phyloP scores from a whole-genome alignment of 2,113 vertebrate species.

The Pseudopodoces humilis region DNA sequence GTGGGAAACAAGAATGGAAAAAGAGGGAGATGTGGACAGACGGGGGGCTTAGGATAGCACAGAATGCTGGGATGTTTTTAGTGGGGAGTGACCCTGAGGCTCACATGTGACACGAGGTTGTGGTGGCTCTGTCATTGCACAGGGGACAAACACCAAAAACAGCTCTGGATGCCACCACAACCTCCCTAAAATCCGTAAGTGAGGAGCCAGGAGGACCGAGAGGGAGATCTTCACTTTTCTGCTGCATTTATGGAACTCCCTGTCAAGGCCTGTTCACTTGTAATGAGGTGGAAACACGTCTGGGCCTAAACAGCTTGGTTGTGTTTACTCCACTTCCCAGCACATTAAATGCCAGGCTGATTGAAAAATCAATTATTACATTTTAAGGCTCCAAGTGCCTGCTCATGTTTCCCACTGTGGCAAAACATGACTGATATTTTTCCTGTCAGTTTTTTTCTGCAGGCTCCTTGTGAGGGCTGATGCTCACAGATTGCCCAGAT shows the following conservation, averaged over 20 bases:
- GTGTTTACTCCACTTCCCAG: not conserved
- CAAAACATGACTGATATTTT: not conserved
- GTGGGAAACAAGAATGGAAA: not conserved
- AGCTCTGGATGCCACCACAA: not conserved
- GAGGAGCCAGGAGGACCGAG: not conserved
- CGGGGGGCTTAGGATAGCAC: fast-evolving
- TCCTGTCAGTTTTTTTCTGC: not conserved
- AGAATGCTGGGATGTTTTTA: not conserved
- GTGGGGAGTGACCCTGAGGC: not conserved
- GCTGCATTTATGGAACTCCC: not conserved
- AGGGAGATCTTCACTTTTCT: not conserved
- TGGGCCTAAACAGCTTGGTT: not conserved
- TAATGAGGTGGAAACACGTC: not conserved
- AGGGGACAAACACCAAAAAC: not conserved
- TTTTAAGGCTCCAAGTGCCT: not conserved
- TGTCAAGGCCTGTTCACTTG: not conserved
- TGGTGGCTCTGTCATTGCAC: not conserved
- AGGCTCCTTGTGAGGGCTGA: fast-evolving
- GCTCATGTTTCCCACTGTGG: not conserved
- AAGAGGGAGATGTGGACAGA: not conserved
- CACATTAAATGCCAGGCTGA: slow-evolving; percentile 31
- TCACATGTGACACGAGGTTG: fast-evolving
- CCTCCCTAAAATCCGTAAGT: fast-evolving
- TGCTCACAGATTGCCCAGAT: not conserved
- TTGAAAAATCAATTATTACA: slow-evolving; percentile 53